Evolutionary conservation across 2,113 vertebrate species (phyloP).

Genomic region (Cavia porcellus): DNA sequence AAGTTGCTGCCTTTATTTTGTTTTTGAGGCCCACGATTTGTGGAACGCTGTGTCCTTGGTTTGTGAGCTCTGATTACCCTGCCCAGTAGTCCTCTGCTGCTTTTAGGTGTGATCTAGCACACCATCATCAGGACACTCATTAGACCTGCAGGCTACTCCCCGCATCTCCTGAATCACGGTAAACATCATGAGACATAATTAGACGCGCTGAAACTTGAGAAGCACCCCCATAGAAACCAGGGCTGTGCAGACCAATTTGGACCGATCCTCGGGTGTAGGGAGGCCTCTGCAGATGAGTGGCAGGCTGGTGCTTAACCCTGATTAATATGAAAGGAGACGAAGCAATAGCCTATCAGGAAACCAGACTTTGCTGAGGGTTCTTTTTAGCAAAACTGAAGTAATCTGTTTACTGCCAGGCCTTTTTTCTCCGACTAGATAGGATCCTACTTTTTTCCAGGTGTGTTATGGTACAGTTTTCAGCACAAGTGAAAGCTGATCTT

Average conservation of each 20-base stretch:
- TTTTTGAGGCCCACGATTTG: background rate
- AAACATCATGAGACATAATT: background rate
- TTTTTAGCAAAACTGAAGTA: background rate
- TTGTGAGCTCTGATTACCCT: background rate
- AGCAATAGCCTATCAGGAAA: background rate
- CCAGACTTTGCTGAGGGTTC: background rate
- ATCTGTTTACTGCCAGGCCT: background rate
- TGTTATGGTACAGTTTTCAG: background rate
- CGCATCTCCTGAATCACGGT: background rate
- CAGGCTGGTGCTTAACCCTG: rapidly evolving
- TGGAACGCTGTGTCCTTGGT: background rate
- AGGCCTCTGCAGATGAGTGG: background rate
- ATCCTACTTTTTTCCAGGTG: background rate
- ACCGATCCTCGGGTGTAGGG: background rate
- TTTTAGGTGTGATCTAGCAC: background rate
- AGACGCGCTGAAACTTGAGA: background rate
- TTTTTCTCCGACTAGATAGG: background rate
- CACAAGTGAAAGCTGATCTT: background rate
- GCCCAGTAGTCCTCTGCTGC: background rate
- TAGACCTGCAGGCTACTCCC: background rate
- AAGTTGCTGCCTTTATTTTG: background rate
- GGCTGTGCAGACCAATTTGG: background rate
- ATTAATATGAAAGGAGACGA: background rate
- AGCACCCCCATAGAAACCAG: background rate
- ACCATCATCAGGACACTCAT: too few species aligned